phyloP scores from a whole-genome alignment of 2,113 vertebrate species.

The Hemibagrus wyckioides region DNA sequence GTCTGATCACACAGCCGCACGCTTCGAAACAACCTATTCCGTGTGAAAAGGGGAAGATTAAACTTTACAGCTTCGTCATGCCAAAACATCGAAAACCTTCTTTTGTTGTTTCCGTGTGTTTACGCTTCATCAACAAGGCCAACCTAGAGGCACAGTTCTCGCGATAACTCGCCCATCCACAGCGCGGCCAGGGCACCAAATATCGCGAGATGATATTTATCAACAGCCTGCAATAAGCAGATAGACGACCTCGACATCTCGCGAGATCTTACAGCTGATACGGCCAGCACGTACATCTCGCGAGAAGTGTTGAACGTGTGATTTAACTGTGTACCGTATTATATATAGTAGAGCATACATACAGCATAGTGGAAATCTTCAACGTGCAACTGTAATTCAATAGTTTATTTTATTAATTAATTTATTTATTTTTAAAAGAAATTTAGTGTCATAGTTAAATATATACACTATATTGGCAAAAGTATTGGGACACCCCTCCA shows the following conservation, averaged over 20 bases:
- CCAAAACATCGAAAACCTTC: not conserved
- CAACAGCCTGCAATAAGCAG: not conserved
- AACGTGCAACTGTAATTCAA: not conserved
- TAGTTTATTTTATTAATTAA: not conserved
- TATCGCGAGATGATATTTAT: not conserved
- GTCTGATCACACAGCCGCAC: not conserved
- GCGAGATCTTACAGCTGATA: not conserved
- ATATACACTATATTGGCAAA: too few species aligned
- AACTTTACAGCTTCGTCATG: constrained; percentile 6
- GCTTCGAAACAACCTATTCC: not conserved
- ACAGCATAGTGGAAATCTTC: too few species aligned
- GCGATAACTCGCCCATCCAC: not conserved
- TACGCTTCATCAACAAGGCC: constrained; percentile 31
- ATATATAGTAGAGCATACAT: not conserved
- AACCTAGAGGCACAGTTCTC: not conserved
- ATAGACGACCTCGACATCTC: not conserved
- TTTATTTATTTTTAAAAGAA: not conserved
- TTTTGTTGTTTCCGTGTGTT: constrained; percentile 23
- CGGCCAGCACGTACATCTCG: not conserved
- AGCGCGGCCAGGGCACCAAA: accelerated
- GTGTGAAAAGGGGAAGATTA: not conserved
- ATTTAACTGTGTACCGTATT: too few species aligned
- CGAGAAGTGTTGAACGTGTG: not conserved
- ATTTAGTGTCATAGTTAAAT: not conserved
- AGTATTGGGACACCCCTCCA: too few species aligned